Evolutionary conservation across 2,797 vertebrate species (phyloP).

Genomic region (Pipistrellus pygmaeus): DNA sequence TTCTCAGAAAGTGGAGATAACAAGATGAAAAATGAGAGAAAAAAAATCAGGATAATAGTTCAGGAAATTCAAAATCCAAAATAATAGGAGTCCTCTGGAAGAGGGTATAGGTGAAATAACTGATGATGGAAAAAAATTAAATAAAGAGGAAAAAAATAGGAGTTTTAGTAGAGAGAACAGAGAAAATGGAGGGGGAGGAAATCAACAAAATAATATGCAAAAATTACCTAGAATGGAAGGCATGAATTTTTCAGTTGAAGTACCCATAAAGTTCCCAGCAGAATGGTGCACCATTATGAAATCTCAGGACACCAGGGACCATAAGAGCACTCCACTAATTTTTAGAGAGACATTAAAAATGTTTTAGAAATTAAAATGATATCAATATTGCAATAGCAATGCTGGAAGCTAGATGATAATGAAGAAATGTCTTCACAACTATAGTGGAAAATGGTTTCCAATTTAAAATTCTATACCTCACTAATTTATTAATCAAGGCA

Average conservation of each 20-base stretch:
- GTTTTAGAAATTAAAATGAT: background rate
- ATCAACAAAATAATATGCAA: background rate
- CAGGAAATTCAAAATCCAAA: background rate
- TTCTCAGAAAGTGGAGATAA: background rate
- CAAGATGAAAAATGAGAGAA: conserved; percentile 4
- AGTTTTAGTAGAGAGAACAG: background rate
- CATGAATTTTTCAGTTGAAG: background rate
- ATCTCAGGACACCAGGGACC: background rate
- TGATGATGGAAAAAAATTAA: too few relatives aligned
- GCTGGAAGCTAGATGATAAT: background rate
- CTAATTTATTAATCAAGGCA: background rate
- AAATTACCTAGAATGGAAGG: conserved; percentile 22
- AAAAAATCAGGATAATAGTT: background rate
- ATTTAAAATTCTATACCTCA: background rate
- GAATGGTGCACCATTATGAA: background rate
- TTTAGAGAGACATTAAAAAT: background rate
- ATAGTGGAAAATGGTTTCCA: background rate
- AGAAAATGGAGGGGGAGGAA: background rate
- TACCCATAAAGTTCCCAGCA: background rate
- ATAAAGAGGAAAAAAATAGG: too few relatives aligned
- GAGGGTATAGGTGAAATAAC: too few relatives aligned
- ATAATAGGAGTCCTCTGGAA: background rate
- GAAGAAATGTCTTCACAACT: background rate
- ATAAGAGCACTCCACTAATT: background rate
- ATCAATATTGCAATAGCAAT: background rate